Evolutionary conservation across 2,888 invertebrate species (phyloP).

Genomic region (Neoitamus cyanurus): DNA sequence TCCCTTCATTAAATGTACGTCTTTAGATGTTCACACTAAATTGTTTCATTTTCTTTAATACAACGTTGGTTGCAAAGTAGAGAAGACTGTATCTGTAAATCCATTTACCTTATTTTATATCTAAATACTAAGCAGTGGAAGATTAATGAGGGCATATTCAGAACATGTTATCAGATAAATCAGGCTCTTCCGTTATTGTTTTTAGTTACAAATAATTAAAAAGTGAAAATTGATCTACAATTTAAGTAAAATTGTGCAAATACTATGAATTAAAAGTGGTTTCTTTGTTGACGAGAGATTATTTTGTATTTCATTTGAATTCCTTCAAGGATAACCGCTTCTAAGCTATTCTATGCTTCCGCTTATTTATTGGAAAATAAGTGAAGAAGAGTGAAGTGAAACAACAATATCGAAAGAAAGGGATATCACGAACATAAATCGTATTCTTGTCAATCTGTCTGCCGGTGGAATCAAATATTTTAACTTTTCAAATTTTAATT

Average conservation of each 20-base stretch:
- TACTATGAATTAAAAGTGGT: conserved; percentile 26
- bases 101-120: background rate
- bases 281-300: conserved; percentile 28
- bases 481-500: too few relatives aligned
- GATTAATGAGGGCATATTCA: background rate
- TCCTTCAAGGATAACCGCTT: background rate
- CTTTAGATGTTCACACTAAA: background rate
- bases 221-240: background rate
- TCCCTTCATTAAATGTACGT: background rate
- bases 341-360: background rate
- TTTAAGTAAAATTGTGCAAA: conserved; percentile 23
- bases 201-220: background rate
- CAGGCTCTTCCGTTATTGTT: conserved; percentile 11
- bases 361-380: background rate
- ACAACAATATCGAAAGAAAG: too few relatives aligned
- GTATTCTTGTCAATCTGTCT: too few relatives aligned
- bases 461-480: too few relatives aligned
- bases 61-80: background rate
- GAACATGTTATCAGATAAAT: conserved; percentile 30
- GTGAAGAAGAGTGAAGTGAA: too few relatives aligned
- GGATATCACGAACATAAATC: too few relatives aligned
- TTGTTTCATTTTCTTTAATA: background rate
- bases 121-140: background rate
- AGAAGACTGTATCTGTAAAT: background rate
- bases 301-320: background rate